These are phyloP conservation scores for Anarsia innoxiella DNA, from an alignment of 2,888 invertebrate species.

Conservation along the genomic window DNA sequence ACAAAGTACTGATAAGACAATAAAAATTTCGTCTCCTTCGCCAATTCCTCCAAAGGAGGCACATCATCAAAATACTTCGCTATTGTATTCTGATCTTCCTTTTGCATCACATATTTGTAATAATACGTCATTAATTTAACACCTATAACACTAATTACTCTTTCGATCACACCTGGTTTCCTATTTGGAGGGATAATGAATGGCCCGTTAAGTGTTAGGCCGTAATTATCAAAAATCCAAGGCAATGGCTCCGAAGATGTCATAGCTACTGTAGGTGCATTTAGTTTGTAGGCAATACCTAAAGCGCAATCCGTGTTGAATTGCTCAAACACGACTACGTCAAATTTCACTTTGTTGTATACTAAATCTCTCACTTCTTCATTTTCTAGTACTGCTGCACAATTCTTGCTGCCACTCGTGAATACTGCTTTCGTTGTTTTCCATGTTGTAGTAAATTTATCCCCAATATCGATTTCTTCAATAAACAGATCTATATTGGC, in stretches of 20 bases:
- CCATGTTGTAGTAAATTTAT: constrained; percentile 35
- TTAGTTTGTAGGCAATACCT: constrained; percentile 78
- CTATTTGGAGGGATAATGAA: constrained; percentile 66
- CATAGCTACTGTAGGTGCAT: constrained; percentile 76
- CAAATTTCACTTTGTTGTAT: constrained; percentile 70
- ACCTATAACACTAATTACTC: constrained; percentile 46
- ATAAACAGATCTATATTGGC: constrained; percentile 35
- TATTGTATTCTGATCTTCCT: constrained; percentile 41
- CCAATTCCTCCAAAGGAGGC: constrained; percentile 72
- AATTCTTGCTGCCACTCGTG: constrained; percentile 37
- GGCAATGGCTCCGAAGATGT: constrained; percentile 77
- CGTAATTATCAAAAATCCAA: constrained; percentile 73
- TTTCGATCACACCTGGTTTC: constrained; percentile 48
- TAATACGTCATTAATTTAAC: constrained; percentile 38
- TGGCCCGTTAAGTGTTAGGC: constrained; percentile 74
- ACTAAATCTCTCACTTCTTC: constrained; percentile 48
- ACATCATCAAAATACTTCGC: constrained; percentile 64
- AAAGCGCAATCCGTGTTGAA: constrained; percentile 84
- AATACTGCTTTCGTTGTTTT: constrained; percentile 32
- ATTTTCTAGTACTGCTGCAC: constrained; percentile 46
- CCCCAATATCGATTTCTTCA: constrained; percentile 29
- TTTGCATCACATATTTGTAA: constrained; percentile 33
- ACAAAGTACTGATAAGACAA: constrained; percentile 78
- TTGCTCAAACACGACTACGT: constrained; percentile 80
- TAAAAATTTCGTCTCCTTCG: constrained; percentile 69